Evolutionary conservation across 2,797 vertebrate genomes (phyloP).

Genomic region (Microchirus variegatus): DNA sequence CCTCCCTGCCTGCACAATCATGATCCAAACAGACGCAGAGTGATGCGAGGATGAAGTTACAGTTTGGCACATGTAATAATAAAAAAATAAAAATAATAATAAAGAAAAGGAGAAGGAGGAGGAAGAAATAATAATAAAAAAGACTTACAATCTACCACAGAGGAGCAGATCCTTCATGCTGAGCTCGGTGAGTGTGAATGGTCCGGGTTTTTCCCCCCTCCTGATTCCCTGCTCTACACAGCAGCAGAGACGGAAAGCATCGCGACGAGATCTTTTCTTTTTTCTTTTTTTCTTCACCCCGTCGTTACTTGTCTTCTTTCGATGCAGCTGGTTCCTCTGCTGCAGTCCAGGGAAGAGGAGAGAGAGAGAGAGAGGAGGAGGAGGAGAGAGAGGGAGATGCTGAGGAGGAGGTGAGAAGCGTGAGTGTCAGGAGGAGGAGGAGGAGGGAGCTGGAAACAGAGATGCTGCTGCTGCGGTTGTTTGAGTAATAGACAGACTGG

Average conservation of each 20-base stretch:
- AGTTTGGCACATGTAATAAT: conserved; percentile 20
- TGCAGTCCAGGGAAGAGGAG: conserved; percentile 76
- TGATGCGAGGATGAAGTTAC: conserved; percentile 27
- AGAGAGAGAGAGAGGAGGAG: conserved; percentile 24
- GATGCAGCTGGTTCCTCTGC: conserved; percentile 80
- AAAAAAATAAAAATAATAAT: too few relatives aligned
- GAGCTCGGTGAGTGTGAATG: conserved; percentile 4
- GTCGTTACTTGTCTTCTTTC: conserved; percentile 41
- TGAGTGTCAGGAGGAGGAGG: neutral
- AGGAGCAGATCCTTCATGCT: conserved; percentile 30
- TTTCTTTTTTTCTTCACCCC: conserved; percentile 18
- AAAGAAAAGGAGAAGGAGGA: neutral
- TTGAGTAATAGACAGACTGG: neutral
- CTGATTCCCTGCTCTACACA: conserved; percentile 10
- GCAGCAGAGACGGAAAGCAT: conserved; percentile 25
- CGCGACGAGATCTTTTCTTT: conserved; percentile 21
- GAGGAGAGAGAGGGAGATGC: conserved; percentile 1
- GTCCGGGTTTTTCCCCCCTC: neutral
- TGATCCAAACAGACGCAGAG: neutral
- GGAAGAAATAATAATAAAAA: neutral
- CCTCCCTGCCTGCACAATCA: too few relatives aligned
- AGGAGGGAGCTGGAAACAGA: neutral
- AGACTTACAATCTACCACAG: conserved; percentile 53
- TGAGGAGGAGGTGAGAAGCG: neutral
- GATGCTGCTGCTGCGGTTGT: neutral